phyloP scores from a whole-genome alignment of 1,140 invertebrate species.

The Trichomalopsis sarcophagae region DNA sequence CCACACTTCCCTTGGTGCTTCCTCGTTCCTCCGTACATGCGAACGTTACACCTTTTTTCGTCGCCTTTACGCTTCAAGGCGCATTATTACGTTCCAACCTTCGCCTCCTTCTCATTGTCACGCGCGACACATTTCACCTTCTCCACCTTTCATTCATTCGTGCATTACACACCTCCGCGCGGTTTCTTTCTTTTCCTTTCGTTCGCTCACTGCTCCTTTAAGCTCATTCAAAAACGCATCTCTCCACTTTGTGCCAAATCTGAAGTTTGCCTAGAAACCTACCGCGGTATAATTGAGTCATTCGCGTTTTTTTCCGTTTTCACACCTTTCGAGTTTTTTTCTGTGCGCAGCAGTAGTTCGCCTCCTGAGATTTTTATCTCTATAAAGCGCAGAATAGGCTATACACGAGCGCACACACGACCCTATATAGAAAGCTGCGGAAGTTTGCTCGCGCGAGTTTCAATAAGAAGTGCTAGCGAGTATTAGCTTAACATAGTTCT shows the following conservation, averaged over 20 bases:
- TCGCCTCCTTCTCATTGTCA: conserved; percentile 11
- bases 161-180: not conserved
- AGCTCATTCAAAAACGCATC: no score
- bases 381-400: conserved; percentile 30
- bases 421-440: conserved; percentile 32
- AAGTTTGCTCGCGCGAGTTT: conserved; percentile 25
- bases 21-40: no score
- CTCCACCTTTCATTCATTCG: not conserved
- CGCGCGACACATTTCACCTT: conserved; percentile 3
- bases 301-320: not conserved
- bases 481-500: conserved; percentile 44
- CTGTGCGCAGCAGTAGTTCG: no score
- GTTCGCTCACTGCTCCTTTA: not conserved
- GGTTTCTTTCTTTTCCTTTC: conserved; percentile 21
- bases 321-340: conserved; percentile 6
- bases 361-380: conserved; percentile 20
- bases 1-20: not conserved
- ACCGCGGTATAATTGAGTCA: not conserved
- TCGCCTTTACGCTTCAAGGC: not conserved
- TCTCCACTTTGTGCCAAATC: no score
- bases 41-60: not conserved
- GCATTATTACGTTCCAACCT: conserved; percentile 7
- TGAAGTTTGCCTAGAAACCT: not conserved
- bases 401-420: not conserved
- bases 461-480: conserved; percentile 23